phyloP scores from a whole-genome alignment of 2,113 vertebrate species.

The Oryzias melastigma region DNA sequence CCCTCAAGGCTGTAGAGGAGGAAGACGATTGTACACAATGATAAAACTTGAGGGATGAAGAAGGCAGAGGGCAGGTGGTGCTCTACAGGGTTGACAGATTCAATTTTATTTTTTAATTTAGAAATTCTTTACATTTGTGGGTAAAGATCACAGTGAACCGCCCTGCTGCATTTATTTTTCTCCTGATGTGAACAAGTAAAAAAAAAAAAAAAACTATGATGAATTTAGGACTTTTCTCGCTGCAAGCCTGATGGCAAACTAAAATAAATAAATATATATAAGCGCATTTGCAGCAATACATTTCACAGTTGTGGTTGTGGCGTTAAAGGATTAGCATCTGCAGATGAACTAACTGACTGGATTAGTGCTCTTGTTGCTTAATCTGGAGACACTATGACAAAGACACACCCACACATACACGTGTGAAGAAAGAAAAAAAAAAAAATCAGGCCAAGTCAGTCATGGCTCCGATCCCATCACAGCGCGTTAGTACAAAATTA shows the following conservation, averaged over 20 bases:
- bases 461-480: slow-evolving; percentile 45
- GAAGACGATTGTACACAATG: slow-evolving; percentile 59
- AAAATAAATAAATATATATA: slow-evolving; percentile 12
- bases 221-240: slow-evolving; percentile 1
- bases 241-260: slow-evolving; percentile 16
- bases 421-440: slow-evolving; percentile 2
- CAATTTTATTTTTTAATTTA: slow-evolving; percentile 76
- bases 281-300: slow-evolving; percentile 49
- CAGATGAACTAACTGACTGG: slow-evolving; percentile 57
- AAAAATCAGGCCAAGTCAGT: slow-evolving; percentile 14
- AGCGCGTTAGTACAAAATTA: slow-evolving; percentile 35
- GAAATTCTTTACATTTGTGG: slow-evolving; percentile 68
- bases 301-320: slow-evolving; percentile 54
- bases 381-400: slow-evolving; percentile 41
- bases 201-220: slow-evolving; percentile 1
- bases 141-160: slow-evolving; percentile 59
- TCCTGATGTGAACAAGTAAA: slow-evolving; percentile 49
- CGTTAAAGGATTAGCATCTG: slow-evolving; percentile 60
- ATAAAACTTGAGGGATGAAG: slow-evolving; percentile 61
- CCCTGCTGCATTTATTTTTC: slow-evolving; percentile 35
- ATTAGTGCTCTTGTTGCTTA: slow-evolving; percentile 58
- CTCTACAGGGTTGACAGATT: slow-evolving; percentile 62
- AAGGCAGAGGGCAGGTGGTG: slow-evolving; percentile 53
- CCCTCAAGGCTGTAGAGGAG: slow-evolving; percentile 40
- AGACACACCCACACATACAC: background rate